Base-by-base conservation (phyloP, 92 coral and sea anemone genomes). In the Porites lobata region DNA sequence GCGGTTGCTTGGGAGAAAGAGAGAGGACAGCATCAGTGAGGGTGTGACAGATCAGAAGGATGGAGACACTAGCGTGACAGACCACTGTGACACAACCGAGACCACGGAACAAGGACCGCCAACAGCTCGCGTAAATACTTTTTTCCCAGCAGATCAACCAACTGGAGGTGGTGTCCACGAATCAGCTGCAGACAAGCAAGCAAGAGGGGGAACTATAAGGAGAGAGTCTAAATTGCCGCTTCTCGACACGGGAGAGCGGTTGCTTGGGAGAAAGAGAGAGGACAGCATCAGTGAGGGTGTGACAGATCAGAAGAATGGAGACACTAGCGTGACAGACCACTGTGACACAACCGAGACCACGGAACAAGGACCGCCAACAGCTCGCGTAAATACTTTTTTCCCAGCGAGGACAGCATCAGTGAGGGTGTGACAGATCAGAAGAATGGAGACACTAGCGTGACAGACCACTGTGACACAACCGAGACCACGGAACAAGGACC, bases 131-230 rank as follows among this genome's bases (percentile, higher is more conserved):
- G n/a, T 77, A 19, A 85, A 75, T 65, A 20, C 67, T 22, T 43
- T 85, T 47, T 85, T 85, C 71, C 66, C 75, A 21, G 66, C 14
- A 58, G 47, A 75, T 66, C 75, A 85, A 51, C 47, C 54, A 59
- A 12, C 66, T 53, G 7, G 50, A 0, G 61, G 54, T 32, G 86
- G 17, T 21, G 29, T 51, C 17, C 61, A 13, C 20, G 58, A 56
- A 38, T 1, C 80, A 54, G 3, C 21, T 21, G 50, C 26, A 19
- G n/a, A n/a, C n/a, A n/a, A n/a, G n/a, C n/a, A n/a, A n/a, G n/a
- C n/a, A 22, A 82, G 89, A 6, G 71, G 93, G 8, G 96, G 91
- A 32, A 79, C 88, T 9, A 72, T 90, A 20, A 80, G 76, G 20
- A 86, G 72, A 50, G 89, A 78, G n/a, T 76, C 82, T 29, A 82